Conservation (phyloP, 2,797 vertebrate species). For the Melanitta fusca region DNA sequence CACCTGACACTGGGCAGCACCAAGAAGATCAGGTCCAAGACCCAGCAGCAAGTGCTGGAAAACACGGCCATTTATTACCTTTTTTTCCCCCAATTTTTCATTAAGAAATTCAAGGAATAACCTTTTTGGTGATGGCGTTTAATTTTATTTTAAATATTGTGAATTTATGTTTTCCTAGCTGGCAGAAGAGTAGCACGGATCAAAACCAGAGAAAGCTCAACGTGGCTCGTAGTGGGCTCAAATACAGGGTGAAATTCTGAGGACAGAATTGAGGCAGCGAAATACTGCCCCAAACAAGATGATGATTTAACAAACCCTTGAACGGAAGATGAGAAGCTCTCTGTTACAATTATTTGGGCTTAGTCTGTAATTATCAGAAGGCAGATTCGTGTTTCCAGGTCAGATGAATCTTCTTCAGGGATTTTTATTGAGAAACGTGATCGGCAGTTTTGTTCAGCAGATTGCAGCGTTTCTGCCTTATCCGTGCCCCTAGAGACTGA, state of each 20-base stretch:
- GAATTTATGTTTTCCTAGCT: background rate
- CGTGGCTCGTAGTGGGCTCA: background rate
- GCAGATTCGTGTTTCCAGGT: background rate
- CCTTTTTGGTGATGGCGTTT: background rate
- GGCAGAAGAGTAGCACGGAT: background rate
- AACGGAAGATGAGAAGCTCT: background rate
- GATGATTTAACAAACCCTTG: background rate
- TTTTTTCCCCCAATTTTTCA: background rate
- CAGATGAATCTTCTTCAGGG: background rate
- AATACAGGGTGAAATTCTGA: background rate
- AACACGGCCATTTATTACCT: background rate
- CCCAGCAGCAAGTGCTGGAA: background rate
- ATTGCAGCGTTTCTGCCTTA: background rate
- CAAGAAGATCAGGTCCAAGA: background rate
- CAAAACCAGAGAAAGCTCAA: background rate
- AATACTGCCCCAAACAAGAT: background rate
- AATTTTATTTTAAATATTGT: background rate
- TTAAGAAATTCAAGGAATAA: background rate
- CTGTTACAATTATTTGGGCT: background rate
- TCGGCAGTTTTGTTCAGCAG: background rate
- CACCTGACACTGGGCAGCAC: background rate
- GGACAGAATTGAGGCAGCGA: background rate
- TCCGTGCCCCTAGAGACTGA: background rate
- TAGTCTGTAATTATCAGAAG: background rate
- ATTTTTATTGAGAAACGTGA: background rate